These are phyloP conservation scores for Ericerus pela DNA, from an alignment of 1,140 invertebrate species.

Conservation along the genomic window DNA sequence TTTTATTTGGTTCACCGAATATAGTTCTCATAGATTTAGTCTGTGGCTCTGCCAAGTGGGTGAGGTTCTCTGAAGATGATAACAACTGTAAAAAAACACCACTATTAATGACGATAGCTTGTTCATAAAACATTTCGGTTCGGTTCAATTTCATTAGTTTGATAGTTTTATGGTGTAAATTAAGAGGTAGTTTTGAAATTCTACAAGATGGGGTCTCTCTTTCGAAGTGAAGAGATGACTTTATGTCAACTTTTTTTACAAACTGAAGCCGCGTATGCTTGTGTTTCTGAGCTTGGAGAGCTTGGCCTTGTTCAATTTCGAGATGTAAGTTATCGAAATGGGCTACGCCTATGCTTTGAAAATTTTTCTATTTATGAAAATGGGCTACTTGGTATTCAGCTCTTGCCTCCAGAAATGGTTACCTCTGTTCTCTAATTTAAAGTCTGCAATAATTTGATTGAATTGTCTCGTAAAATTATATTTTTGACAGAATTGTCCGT, in stretches of 20 bases:
- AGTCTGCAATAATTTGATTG: background rate
- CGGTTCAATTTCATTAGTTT: no score
- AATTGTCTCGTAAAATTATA: background rate
- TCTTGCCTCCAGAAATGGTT: no score
- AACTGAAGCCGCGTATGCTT: slow-evolving; percentile 84
- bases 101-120: no score
- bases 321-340: slow-evolving; percentile 47
- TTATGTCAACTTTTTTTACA: slow-evolving; percentile 80
- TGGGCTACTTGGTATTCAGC: no score
- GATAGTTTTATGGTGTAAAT: background rate
- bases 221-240: slow-evolving; percentile 81
- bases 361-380: no score
- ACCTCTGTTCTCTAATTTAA: no score
- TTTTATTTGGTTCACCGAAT: no score
- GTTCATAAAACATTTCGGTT: no score
- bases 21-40: no score
- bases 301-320: slow-evolving; percentile 83
- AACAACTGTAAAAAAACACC: no score
- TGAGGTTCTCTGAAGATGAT: no score
- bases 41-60: no score
- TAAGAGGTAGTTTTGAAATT: background rate
- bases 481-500: background rate
- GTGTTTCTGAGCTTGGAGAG: slow-evolving; percentile 83
- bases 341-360: slow-evolving; percentile 1
- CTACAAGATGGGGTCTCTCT: slow-evolving; percentile 53